Conservation (phyloP, 2,113 vertebrate genomes). For the Pungitius pungitius region DNA sequence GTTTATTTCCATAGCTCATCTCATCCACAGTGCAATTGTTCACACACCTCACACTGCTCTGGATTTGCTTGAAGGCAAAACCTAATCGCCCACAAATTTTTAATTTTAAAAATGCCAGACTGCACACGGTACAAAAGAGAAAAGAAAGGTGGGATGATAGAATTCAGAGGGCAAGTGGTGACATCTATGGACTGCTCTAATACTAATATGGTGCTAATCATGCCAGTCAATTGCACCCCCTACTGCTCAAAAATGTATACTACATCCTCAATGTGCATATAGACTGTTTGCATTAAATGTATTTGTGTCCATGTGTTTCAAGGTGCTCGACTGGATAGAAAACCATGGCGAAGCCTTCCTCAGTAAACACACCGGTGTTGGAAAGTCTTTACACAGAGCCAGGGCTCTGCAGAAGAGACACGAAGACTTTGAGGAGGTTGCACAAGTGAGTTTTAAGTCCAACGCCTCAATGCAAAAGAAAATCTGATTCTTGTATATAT, state of each 20-base stretch:
- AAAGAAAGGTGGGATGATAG: neutral
- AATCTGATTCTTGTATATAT: neutral
- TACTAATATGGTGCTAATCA: constrained; percentile 14
- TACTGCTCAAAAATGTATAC: constrained; percentile 39
- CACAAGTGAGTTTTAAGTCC: constrained; percentile 84
- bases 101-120: constrained; percentile 38
- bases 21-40: constrained; percentile 37
- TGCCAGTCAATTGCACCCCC: constrained; percentile 50
- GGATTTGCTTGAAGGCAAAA: constrained; percentile 36
- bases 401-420: constrained; percentile 96
- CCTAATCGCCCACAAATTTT: constrained; percentile 26
- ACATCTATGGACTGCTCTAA: constrained; percentile 28
- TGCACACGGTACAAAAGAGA: constrained; percentile 17
- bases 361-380: constrained; percentile 97
- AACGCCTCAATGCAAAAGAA: neutral
- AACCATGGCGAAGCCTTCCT: constrained; percentile 98
- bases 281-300: neutral
- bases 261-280: constrained; percentile 21
- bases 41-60: constrained; percentile 37
- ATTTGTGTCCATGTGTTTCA: constrained; percentile 31
- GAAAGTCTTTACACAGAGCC: constrained; percentile 95
- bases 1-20: constrained; percentile 40
- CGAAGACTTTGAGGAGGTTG: constrained; percentile 98
- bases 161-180: constrained; percentile 17
- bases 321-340: constrained; percentile 99